phyloP scores from a whole-genome alignment of 2,888 invertebrate species.

The Dysmachus trigonus region DNA sequence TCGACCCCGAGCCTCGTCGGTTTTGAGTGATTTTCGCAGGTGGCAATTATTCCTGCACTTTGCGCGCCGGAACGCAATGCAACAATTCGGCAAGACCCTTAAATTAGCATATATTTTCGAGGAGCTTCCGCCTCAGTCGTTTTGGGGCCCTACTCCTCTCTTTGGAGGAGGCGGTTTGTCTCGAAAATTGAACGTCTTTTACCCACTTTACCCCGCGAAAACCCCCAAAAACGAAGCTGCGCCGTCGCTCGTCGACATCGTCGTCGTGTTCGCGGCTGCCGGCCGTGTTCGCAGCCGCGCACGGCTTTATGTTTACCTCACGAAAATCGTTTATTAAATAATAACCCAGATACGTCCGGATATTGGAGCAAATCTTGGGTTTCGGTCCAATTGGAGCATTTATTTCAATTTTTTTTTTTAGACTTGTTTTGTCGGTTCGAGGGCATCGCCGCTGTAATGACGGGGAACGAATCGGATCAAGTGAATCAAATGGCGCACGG shows the following conservation, averaged over 20 bases:
- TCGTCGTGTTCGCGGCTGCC: neutral
- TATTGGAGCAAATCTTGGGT: conserved; percentile 30
- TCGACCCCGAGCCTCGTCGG: neutral
- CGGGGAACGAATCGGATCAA: conserved; percentile 34
- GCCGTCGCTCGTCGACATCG: neutral
- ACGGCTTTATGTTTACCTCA: conserved; percentile 35
- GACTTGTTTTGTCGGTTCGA: neutral
- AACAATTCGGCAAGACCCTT: neutral
- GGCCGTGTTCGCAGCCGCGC: neutral
- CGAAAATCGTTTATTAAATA: conserved; percentile 40
- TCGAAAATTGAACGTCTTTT: conserved; percentile 7
- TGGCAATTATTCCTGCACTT: conserved; percentile 40
- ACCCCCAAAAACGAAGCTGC: neutral
- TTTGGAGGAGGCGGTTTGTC: conserved; percentile 37
- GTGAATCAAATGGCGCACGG: conserved; percentile 30
- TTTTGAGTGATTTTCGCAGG: conserved; percentile 26
- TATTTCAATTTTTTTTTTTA: conserved; percentile 38
- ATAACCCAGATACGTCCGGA: conserved; percentile 36
- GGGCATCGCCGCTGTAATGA: conserved; percentile 17
- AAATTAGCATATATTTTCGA: conserved; percentile 32
- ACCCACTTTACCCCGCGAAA: neutral
- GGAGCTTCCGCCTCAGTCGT: conserved; percentile 9
- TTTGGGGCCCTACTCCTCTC: neutral
- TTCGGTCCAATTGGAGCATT: conserved; percentile 28
- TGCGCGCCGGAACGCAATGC: conserved; percentile 17